Percentiles rank a stretch among this genome's conserved stretches.
phyloP scores from a whole-genome alignment of 1,140 invertebrate genomes.

The Pantala flavescens region DNA sequence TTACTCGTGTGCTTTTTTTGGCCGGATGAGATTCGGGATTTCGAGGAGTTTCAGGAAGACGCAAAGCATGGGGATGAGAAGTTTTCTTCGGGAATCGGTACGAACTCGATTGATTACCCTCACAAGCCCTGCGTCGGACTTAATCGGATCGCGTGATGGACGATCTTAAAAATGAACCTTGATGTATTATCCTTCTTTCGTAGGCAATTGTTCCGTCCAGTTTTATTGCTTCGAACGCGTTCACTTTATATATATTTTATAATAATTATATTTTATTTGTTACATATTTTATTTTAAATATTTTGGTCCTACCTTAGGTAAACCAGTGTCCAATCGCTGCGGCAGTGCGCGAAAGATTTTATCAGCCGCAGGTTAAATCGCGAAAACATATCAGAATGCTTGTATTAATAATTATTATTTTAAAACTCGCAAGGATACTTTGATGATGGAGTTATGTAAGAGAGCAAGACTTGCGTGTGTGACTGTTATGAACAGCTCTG shows the following conservation, averaged over 20 bases:
- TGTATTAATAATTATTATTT: background rate
- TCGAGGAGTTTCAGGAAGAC: too few relatives aligned
- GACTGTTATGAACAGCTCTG: slow-evolving; percentile 4
- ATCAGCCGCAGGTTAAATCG: background rate
- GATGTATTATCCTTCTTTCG: background rate
- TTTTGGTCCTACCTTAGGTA: background rate
- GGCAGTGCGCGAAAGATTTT: background rate
- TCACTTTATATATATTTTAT: slow-evolving; percentile 9
- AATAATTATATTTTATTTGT: background rate
- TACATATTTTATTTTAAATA: slow-evolving; percentile 10
- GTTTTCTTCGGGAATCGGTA: too few relatives aligned
- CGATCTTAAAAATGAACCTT: too few relatives aligned
- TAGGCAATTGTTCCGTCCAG: background rate
- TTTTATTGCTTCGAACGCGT: slow-evolving; percentile 6
- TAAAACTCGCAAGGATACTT: background rate
- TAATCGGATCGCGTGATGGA: too few relatives aligned
- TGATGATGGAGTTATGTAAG: background rate
- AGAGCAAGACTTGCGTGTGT: background rate
- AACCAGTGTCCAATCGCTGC: background rate
- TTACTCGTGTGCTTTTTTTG: too few relatives aligned
- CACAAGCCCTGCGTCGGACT: too few relatives aligned
- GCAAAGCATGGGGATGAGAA: too few relatives aligned
- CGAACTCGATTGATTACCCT: too few relatives aligned
- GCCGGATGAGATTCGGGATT: too few relatives aligned
- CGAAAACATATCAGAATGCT: slow-evolving; percentile 1